phyloP scores from a whole-genome alignment of 2,888 invertebrate species.

The Patella pellucida region DNA sequence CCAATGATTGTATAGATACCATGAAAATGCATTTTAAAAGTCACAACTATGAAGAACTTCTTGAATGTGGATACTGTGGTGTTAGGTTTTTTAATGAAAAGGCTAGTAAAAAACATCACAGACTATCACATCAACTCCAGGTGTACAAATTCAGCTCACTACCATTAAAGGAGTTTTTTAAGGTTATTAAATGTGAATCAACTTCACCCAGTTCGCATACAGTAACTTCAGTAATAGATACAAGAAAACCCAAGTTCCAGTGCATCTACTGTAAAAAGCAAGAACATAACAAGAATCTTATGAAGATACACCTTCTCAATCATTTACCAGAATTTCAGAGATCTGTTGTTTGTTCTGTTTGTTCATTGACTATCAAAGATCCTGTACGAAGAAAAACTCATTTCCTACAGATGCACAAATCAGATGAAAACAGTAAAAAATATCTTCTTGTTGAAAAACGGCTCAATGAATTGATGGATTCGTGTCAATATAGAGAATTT shows the following conservation, averaged over 20 bases:
- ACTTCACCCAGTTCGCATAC: not conserved
- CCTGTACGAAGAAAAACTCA: not conserved
- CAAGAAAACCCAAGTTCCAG: not conserved
- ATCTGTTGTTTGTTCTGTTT: not conserved
- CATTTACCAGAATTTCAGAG: not conserved
- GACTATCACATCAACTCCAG: not conserved
- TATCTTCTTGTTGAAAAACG: not conserved
- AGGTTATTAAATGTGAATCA: not conserved
- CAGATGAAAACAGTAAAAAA: not conserved
- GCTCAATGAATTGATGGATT: not conserved
- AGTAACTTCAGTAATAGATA: not conserved
- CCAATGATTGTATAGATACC: not conserved
- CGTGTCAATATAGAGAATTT: not conserved
- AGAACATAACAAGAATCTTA: not conserved
- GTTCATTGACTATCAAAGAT: not conserved
- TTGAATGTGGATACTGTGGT: not conserved
- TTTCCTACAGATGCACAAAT: not conserved
- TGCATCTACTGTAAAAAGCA: not conserved
- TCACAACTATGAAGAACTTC: not conserved
- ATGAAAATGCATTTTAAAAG: not conserved
- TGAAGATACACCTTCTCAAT: not conserved
- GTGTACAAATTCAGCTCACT: not conserved
- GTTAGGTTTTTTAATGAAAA: not conserved
- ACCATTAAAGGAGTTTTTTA: not conserved
- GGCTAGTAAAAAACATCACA: slow-evolving; percentile 1